Evolutionary conservation across 2,113 vertebrate genomes (phyloP), one percentile per base, ranked within the genome.

Genomic region (Neodon shergylaensis): DNA sequence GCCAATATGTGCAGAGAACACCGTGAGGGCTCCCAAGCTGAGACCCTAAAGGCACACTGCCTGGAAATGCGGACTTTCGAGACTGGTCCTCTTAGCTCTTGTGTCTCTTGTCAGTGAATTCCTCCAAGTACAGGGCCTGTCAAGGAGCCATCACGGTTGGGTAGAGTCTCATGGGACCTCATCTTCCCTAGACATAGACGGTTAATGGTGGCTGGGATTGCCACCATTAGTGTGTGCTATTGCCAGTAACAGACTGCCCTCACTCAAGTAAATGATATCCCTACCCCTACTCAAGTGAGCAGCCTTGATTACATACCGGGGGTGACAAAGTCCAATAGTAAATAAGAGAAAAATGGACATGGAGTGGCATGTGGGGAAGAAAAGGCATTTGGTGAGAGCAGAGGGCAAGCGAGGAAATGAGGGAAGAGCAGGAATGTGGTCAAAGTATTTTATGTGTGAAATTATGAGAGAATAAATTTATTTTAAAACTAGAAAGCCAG

Each of bases 1-100:
- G 5, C 33, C 91, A 22, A 2, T n/a, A 52, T 16, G 42, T 76
- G 16, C 0, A 21, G 54, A 0, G 0, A 76, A 5, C 0, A 0
- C 4, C 2, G 12, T 21, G 16, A 9, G 42, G 16, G 16, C 42
- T 33, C 61, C 63, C 61, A 44, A 44, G 47, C 12, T 1, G 7
- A 19, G 5, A 1, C 0, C 47, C 14, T 28, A n/a, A 81, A 28
- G 49, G 0, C 39, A 8, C 26, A 16, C n/a, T 24, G 39, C 44
- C 52, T 14, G 42, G 44, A 91, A 16, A 47, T 0, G 4, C 54
- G 28, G n/a, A 39, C 21, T 11, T 16, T 39, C 2, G 24, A 10
- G 33, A 39, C n/a, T 1, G 0, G 3, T 21, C 14, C 26, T 16
- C 70, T 42, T 13, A 5, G 14, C 4, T 58, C 28, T 21, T 8